Evolutionary conservation across 2,113 vertebrate species (phyloP), one percentile per base, ranked within the genome.

Genomic region (Barbus barbus): DNA sequence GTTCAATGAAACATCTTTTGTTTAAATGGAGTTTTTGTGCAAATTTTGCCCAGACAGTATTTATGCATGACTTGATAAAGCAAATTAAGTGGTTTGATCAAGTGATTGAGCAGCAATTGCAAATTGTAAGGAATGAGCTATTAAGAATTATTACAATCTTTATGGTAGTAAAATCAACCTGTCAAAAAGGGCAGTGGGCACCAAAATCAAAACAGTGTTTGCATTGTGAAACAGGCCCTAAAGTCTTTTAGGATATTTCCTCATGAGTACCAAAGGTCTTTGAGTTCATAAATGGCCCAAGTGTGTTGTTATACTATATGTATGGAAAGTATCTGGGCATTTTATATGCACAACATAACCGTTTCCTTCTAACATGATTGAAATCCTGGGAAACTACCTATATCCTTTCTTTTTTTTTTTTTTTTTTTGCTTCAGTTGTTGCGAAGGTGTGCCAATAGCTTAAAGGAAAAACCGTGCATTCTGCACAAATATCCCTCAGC

Each of bases 401-500:
- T 41, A 41, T 60, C n/a, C 75, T 78, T 22, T 38, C n/a, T n/a
- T n/a, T n/a, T n/a, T n/a, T n/a, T n/a, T n/a, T n/a, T n/a, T n/a
- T n/a, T n/a, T n/a, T n/a, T n/a, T n/a, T n/a, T n/a, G n/a, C n/a
- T n/a, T 44, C 67, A 41, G n/a, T 71, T 41, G 20, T 71, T 22
- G 22, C 36, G 1, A 71, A 71, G 67, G 36, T 75, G 2, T 13
- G 60, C 56, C 82, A 83, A 28, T 48, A 22, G 82, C 69, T 83
- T 48, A 24, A 73, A 61, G 76, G 76, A 33, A 38, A 48, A 78
- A 60, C 31, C 1, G 3, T 60, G 76, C 76, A 78, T 60, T 78
- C 76, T 38, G 12, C 33, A 58, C 48, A 78, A 38, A 78, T 78
- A 60, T 78, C 53, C 76, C 53, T 41, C 9, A 78, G 69, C 36